Conservation (phyloP, 2,888 invertebrate species). For the Sericinus montela region DNA sequence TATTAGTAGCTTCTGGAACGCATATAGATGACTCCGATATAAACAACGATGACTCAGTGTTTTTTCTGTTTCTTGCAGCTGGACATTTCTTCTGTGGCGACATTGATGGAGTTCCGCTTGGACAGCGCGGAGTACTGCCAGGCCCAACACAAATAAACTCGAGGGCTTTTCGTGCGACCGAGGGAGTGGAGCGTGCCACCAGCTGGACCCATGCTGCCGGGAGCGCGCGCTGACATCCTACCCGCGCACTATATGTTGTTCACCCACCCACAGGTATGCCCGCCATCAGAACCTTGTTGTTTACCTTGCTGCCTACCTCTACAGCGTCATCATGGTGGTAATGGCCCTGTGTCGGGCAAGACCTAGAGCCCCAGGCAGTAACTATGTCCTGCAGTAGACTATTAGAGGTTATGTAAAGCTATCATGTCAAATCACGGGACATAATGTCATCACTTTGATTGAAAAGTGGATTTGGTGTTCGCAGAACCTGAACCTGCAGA, state of each 20-base stretch:
- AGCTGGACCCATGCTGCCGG: slow-evolving; percentile 66
- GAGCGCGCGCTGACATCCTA: slow-evolving; percentile 52
- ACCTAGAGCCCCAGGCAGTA: too few relatives aligned
- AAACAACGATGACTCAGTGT: not conserved
- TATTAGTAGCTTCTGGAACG: not conserved
- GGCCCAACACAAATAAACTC: slow-evolving; percentile 97
- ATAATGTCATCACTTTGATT: too few relatives aligned
- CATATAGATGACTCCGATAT: not conserved
- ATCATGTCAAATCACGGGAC: too few relatives aligned
- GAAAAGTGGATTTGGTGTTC: too few relatives aligned
- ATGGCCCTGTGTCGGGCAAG: too few relatives aligned
- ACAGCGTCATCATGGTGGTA: not conserved
- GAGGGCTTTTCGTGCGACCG: slow-evolving; percentile 49
- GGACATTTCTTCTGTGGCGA: slow-evolving; percentile 92
- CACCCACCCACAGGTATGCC: slow-evolving; percentile 57
- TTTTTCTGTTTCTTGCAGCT: slow-evolving; percentile 80
- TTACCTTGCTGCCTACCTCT: not conserved
- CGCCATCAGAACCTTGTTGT: not conserved
- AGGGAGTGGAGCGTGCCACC: slow-evolving; percentile 45
- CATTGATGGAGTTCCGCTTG: slow-evolving; percentile 99
- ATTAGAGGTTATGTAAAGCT: too few relatives aligned
- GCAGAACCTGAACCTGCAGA: too few relatives aligned
- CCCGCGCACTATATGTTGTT: slow-evolving; percentile 54
- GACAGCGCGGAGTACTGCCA: slow-evolving; percentile 99
- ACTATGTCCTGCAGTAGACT: too few relatives aligned